phyloP scores from a whole-genome alignment of 2,113 vertebrate species.

The Piprites chloris region DNA sequence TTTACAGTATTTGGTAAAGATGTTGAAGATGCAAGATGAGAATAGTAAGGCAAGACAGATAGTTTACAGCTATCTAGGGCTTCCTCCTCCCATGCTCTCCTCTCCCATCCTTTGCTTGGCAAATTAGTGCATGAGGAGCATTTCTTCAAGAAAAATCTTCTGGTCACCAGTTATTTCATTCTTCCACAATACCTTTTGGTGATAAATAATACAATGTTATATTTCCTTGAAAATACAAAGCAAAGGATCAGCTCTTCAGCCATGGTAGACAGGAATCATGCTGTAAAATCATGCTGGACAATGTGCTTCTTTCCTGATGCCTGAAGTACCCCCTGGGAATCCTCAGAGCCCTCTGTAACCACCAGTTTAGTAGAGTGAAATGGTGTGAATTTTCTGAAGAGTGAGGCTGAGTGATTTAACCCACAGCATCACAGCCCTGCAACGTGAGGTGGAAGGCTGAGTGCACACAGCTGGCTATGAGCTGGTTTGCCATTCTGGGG shows the following conservation, averaged over 20 bases:
- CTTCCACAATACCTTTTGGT: background rate
- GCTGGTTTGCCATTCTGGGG: background rate
- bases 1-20: background rate
- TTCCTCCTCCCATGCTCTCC: background rate
- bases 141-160: background rate
- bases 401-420: background rate
- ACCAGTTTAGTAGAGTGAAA: background rate
- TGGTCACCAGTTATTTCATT: background rate
- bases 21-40: background rate
- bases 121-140: background rate
- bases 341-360: background rate
- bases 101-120: background rate
- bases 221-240: background rate
- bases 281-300: background rate
- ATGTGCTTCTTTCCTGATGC: background rate
- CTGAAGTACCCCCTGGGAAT: background rate
- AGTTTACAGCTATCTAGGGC: background rate
- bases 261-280: background rate
- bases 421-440: background rate
- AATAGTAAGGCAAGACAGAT: background rate
- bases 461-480: background rate
- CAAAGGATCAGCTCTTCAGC: background rate
- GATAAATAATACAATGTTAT: background rate
- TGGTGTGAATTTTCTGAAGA: background rate
- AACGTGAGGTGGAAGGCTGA: background rate